phyloP scores from a whole-genome alignment of 2,888 invertebrate species.

The Chloroclystis v-ata region DNA sequence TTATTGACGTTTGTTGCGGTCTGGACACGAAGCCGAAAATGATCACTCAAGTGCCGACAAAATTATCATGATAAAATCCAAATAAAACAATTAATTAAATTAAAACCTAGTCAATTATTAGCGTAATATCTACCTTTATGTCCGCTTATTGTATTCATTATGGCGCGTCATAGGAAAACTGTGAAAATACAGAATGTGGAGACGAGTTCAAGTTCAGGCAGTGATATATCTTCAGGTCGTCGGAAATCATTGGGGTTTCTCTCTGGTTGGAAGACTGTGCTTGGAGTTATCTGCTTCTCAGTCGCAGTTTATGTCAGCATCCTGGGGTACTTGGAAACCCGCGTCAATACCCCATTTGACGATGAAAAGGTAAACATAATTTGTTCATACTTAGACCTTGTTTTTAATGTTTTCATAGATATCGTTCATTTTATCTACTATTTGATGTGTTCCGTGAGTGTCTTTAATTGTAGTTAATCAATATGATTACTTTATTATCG shows the following conservation, averaged over 20 bases:
- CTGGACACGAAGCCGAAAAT: background rate
- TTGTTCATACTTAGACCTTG: constrained; percentile 10
- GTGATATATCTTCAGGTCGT: constrained; percentile 37
- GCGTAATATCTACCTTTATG: constrained; percentile 16
- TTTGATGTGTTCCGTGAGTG: no score
- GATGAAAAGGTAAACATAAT: constrained; percentile 79
- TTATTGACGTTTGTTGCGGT: background rate
- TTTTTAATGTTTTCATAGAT: background rate
- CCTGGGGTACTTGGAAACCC: constrained; percentile 90
- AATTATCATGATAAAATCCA: background rate
- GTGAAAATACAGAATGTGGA: constrained; percentile 45
- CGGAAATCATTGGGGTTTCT: constrained; percentile 42
- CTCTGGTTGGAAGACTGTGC: constrained; percentile 78
- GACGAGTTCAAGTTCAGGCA: constrained; percentile 54
- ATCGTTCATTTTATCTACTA: background rate
- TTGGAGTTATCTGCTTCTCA: constrained; percentile 80
- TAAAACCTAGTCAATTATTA: constrained; percentile 40
- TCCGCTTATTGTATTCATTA: constrained; percentile 29
- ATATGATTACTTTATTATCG: no score
- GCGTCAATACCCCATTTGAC: constrained; percentile 91
- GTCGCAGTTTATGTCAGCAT: constrained; percentile 87
- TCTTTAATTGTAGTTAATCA: background rate
- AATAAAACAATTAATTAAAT: constrained; percentile 13
- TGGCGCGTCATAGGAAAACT: constrained; percentile 59
- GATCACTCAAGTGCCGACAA: background rate